Percentiles rank a stretch among this genome's conserved stretches.
These are phyloP conservation scores for Catharus bicknelli DNA, from an alignment of 2,113 vertebrate species.

Conservation along the genomic window DNA sequence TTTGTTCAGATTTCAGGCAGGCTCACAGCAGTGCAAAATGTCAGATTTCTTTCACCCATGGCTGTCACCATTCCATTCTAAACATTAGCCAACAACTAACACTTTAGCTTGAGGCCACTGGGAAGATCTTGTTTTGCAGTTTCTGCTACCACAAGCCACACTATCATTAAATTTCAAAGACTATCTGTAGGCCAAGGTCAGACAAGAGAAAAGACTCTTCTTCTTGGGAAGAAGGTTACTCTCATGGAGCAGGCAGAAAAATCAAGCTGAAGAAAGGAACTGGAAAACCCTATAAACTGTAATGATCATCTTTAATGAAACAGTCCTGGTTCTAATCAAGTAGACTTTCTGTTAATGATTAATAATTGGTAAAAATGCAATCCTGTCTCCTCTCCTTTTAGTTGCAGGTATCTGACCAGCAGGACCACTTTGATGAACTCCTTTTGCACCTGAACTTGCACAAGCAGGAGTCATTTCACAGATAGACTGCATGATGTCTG, in stretches of 20 bases:
- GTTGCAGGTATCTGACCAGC: neutral
- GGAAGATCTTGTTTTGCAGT: slow-evolving; percentile 45
- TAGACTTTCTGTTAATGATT: neutral
- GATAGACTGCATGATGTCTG: neutral
- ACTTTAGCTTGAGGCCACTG: neutral
- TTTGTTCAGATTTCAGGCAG: neutral
- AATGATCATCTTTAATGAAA: neutral
- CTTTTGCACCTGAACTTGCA: neutral
- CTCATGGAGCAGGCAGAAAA: neutral
- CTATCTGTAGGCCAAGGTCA: slow-evolving; percentile 53
- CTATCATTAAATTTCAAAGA: neutral
- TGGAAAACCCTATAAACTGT: neutral
- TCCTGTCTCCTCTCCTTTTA: neutral
- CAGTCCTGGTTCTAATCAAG: neutral
- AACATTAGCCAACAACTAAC: slow-evolving; percentile 35
- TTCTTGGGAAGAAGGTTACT: neutral
- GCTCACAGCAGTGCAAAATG: neutral
- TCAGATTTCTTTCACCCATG: neutral
- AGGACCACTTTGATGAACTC: neutral
- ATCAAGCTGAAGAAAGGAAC: neutral
- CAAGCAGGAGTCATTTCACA: neutral
- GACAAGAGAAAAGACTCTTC: neutral
- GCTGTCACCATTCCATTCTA: neutral
- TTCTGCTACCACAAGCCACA: slow-evolving; percentile 39
- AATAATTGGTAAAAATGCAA: neutral